Conservation (phyloP, 2,797 vertebrate species). For the Ammospiza maritima region DNA sequence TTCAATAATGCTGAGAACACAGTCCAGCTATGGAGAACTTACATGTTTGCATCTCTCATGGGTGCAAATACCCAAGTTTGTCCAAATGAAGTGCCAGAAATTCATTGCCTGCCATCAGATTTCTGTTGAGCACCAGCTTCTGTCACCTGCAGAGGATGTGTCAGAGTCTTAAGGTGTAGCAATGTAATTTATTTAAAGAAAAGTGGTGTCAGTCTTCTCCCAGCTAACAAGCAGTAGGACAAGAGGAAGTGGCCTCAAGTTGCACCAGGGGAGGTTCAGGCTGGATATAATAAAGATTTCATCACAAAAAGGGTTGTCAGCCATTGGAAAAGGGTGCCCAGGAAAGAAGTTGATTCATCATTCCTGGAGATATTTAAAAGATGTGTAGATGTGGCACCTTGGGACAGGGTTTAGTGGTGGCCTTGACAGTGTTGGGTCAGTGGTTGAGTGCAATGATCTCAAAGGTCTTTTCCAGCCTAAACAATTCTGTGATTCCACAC, state of each 20-base stretch:
- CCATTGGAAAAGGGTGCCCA: neutral
- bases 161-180: neutral
- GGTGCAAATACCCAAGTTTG: neutral
- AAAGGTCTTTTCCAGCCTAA: neutral
- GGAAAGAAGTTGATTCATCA: neutral
- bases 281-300: neutral
- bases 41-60: neutral
- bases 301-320: neutral
- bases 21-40: neutral
- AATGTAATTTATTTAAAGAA: neutral
- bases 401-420: neutral
- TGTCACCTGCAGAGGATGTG: neutral
- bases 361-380: neutral
- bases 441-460: accelerated
- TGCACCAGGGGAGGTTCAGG: neutral
- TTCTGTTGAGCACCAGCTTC: neutral
- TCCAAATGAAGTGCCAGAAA: neutral
- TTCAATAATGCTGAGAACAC: neutral
- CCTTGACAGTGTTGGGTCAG: neutral
- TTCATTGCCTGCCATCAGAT: neutral
- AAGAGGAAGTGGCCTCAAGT: neutral
- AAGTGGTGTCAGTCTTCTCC: neutral
- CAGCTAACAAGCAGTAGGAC: neutral
- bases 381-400: neutral
- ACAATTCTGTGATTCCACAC: neutral